Evolutionary conservation across 2,797 vertebrate genomes (phyloP), one percentile per base, ranked within the genome.

Genomic region (Moxostoma hubbsi): DNA sequence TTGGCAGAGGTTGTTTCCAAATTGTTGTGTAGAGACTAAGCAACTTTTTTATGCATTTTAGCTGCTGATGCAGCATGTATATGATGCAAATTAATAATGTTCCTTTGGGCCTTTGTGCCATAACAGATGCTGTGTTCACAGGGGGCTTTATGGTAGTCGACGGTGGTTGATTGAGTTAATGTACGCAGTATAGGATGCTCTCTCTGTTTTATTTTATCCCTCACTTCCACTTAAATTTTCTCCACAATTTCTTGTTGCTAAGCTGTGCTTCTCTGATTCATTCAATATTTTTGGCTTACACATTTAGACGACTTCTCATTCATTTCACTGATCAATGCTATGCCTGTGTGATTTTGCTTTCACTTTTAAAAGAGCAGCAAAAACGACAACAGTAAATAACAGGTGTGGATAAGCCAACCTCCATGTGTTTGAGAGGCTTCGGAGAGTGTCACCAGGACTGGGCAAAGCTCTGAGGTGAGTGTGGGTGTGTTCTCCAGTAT

Each of bases 51-150:
- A 80, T 72, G 66, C 69, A 75, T 66, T 58, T 61, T 70, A 55
- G 12, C 57, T 73, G 71, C 82, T 82, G 80, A 85, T 75, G 76
- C 80, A 81, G 68, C 80, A 78, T 74, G 74, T 73, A 77, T 68
- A 73, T 66, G 57, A 69, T 70, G 36, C 68, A 81, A 75, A 82
- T 54, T 9, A 63, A 78, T 46, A 70, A 68, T 45, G 68, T 63
- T 82, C 67, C 81, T 81, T 46, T 76, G 79, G 85, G 82, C 81
- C 78, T 80, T 71, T 10, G 53, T 76, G 75, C 47, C 75, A 55
- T 73, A 84, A 80, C 85, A 86, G 85, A 84, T 86, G 82, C 76
- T 72, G 75, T 9, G 71, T 77, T 86, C 82, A 81, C 80, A 81
- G 82, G 82, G 72, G 24, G 72, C 63, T 84, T 79, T 77, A 49